A percentile compares a stretch with the other conserved stretches of the same genome.
phyloP scores from a whole-genome alignment of 2,797 vertebrate species.

The Cetoscarus ocellatus region DNA sequence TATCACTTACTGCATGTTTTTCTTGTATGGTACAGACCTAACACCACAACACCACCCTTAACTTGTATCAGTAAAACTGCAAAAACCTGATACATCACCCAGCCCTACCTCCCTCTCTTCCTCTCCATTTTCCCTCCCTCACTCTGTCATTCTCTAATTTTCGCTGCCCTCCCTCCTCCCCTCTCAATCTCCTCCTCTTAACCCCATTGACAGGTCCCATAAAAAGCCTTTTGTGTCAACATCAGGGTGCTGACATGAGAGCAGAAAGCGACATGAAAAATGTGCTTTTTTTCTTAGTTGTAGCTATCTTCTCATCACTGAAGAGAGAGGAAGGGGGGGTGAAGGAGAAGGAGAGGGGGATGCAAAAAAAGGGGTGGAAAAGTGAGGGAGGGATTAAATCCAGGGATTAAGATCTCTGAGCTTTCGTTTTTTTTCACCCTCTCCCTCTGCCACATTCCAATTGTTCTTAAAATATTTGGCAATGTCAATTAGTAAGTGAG shows the following conservation, averaged over 20 bases:
- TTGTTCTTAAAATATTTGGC: slow-evolving; percentile 99
- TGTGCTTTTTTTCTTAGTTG: slow-evolving; percentile 75
- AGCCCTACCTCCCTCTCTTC: not conserved
- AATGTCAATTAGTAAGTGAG: slow-evolving; percentile 99
- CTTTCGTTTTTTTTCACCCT: slow-evolving; percentile 81
- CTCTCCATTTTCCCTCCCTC: not conserved
- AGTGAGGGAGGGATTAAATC: slow-evolving; percentile 87
- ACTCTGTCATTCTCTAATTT: slow-evolving; percentile 53
- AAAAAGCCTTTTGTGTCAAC: slow-evolving; percentile 89
- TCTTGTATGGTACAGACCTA: too few relatives aligned
- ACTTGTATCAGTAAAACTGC: too few relatives aligned
- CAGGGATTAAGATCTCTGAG: slow-evolving; percentile 97
- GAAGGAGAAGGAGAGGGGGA: slow-evolving; percentile 14
- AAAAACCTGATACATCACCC: too few relatives aligned
- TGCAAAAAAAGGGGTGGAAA: slow-evolving; percentile 34
- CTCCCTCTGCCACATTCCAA: slow-evolving; percentile 94
- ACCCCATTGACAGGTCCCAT: slow-evolving; percentile 89
- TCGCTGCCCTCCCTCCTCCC: slow-evolving; percentile 21
- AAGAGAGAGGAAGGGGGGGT: slow-evolving; percentile 29
- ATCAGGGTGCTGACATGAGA: slow-evolving; percentile 84
- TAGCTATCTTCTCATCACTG: slow-evolving; percentile 83
- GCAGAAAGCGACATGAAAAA: slow-evolving; percentile 89
- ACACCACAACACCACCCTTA: too few relatives aligned
- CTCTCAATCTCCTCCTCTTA: slow-evolving; percentile 79
- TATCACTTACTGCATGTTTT: too few relatives aligned